These are phyloP conservation scores for Eclectus roratus DNA, from an alignment of 2,113 vertebrate species.

Conservation along the genomic window DNA sequence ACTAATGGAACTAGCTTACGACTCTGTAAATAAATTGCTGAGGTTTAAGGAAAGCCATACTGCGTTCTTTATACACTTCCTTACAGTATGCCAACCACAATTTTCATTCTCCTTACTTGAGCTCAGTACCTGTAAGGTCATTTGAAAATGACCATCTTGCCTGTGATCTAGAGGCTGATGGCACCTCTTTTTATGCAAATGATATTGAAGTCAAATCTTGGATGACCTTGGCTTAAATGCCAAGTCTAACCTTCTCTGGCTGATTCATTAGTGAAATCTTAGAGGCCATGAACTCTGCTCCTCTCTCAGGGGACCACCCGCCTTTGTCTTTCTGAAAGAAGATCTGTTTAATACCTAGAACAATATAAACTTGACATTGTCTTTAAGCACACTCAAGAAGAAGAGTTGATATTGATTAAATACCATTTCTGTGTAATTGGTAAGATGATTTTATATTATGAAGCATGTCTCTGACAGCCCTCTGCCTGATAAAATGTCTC, in stretches of 20 bases:
- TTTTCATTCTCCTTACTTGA: background rate
- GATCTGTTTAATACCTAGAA: conserved; percentile 26
- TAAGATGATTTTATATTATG: conserved; percentile 53
- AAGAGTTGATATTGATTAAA: conserved; percentile 45
- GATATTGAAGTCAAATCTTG: conserved; percentile 2
- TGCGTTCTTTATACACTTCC: background rate
- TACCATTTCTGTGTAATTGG: conserved; percentile 43
- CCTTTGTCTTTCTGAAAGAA: background rate
- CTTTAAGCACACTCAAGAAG: conserved; percentile 38
- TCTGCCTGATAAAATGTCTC: conserved; percentile 52
- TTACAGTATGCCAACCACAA: background rate
- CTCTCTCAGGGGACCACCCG: background rate
- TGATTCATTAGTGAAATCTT: conserved; percentile 38
- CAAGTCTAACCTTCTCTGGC: background rate
- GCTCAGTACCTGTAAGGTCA: background rate
- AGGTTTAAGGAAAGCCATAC: background rate
- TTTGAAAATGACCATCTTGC: background rate
- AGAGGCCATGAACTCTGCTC: background rate
- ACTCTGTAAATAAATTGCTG: background rate
- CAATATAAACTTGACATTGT: conserved; percentile 2
- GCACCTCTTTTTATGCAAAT: background rate
- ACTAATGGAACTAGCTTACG: background rate
- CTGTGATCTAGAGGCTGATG: background rate
- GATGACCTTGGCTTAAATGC: background rate
- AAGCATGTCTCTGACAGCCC: conserved; percentile 10